Evolutionary conservation across 1,140 invertebrate species (phyloP), one percentile per base, ranked within the genome.

Genomic region (Drosophila nebulosa): DNA sequence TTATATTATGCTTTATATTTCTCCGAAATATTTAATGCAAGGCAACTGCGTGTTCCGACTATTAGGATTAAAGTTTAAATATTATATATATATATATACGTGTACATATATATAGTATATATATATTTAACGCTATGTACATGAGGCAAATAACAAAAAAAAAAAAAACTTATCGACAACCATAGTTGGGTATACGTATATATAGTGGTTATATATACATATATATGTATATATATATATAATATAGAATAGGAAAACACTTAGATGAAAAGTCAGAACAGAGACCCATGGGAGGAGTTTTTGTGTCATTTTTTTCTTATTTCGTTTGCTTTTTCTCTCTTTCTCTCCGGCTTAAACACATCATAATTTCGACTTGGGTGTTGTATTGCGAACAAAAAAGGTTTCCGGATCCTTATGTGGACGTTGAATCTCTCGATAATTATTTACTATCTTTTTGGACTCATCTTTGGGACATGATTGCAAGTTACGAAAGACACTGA

Each of bases 301-400:
- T 18, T 46, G 39, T 46, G 39, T 46, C 39, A 56, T 16, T 63
- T 39, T 57, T 58, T 57, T 30, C 1, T 14, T 26, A 42, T 14
- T 9, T 16, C 2, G 16, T 58, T 5, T 32, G 6, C 7, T 9
- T 36, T 3, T 36, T 4, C 10, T 18, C 5, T 32, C 39, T 21
- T n/a, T 10, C 2, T 18, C n/a, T 12, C 0, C 1, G 7, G 39
- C 14, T 36, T 58, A 75, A 71, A 42, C 74, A 77, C 57, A 70
- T 91, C 86, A 91, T 89, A 91, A 90, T 67, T 91, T 91, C 30
- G 91, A 90, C 70, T 91, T 91, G 55, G 86, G 86, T 50, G 90
- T 89, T 55, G 85, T 89, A 70, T 91, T 91, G 57, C 91, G 85
- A 4, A 90, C 90, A 21, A 91, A 91, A 52, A 90, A 83, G 60